Conservation (phyloP, 2,113 vertebrate genomes). For the Hippocampus comes region DNA sequence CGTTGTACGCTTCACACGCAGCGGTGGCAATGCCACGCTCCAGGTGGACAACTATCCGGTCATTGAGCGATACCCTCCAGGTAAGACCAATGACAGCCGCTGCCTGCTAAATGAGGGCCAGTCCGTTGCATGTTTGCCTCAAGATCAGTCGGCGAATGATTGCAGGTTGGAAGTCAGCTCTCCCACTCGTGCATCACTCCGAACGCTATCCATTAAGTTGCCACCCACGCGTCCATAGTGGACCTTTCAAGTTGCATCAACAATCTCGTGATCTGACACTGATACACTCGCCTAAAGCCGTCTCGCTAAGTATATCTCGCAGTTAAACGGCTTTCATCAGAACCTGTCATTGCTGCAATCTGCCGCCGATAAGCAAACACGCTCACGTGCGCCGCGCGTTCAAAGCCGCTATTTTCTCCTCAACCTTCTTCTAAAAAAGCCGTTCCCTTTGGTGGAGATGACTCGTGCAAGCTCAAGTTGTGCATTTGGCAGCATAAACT, state of each 20-base stretch:
- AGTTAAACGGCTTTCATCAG: conserved; percentile 42
- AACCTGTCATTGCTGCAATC: conserved; percentile 36
- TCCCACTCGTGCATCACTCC: conserved; percentile 39
- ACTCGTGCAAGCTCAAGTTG: background rate
- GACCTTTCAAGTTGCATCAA: conserved; percentile 32
- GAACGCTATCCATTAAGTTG: conserved; percentile 35
- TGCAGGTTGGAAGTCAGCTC: conserved; percentile 39
- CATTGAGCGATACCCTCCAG: conserved; percentile 92
- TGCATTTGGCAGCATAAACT: background rate
- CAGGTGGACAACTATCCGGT: conserved; percentile 96
- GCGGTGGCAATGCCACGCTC: conserved; percentile 92
- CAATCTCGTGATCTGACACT: conserved; percentile 21
- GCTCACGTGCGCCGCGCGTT: conserved; percentile 1
- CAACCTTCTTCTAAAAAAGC: background rate
- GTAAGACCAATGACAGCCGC: conserved; percentile 63
- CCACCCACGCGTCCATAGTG: conserved; percentile 43
- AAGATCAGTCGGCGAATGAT: conserved; percentile 2
- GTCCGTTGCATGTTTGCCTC: background rate
- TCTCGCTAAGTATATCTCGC: conserved; percentile 34
- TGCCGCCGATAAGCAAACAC: conserved; percentile 19
- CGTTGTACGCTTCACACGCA: conserved; percentile 93
- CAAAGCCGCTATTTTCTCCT: background rate
- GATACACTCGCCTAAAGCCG: conserved; percentile 33
- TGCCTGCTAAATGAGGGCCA: background rate
- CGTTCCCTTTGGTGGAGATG: background rate